These are phyloP conservation scores for Acanthosoma haemorrhoidale DNA, from an alignment of 2,888 invertebrate species.

Conservation along the genomic window DNA sequence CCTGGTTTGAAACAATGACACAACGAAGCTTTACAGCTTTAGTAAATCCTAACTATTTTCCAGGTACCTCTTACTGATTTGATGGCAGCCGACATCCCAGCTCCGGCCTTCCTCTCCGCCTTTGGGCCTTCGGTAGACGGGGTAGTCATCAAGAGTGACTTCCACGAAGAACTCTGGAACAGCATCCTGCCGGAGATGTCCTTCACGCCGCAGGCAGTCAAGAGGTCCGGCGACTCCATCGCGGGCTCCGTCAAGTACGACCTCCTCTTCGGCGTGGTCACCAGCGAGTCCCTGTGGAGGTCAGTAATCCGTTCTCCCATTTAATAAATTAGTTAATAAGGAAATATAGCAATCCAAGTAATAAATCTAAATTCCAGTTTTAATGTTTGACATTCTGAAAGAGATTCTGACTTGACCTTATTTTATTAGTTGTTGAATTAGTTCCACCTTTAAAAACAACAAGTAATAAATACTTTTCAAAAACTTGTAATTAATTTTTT, in stretches of 20 bases:
- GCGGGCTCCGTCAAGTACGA: conserved; percentile 65
- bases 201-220: conserved; percentile 47
- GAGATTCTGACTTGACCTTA: neutral
- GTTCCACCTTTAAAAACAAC: neutral
- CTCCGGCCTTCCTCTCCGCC: conserved; percentile 75
- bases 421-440: neutral
- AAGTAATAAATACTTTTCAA: too few relatives aligned
- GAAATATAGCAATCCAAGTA: neutral
- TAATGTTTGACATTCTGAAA: neutral
- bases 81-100: conserved; percentile 66
- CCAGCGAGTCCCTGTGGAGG: conserved; percentile 86
- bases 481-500: too few relatives aligned
- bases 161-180: conserved; percentile 71
- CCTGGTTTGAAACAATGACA: too few relatives aligned
- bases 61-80: conserved; percentile 62
- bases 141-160: conserved; percentile 84
- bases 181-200: conserved; percentile 61
- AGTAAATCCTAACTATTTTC: too few relatives aligned
- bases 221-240: conserved; percentile 50
- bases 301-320: conserved; percentile 50
- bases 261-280: conserved; percentile 84
- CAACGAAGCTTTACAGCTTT: too few relatives aligned
- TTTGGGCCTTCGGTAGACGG: conserved; percentile 80
- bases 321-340: too few relatives aligned
- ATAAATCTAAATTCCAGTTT: neutral